A percentile compares a stretch with the other conserved stretches of the same genome.
Conservation (phyloP, 1,140 invertebrate genomes). For the Samia ricini region DNA sequence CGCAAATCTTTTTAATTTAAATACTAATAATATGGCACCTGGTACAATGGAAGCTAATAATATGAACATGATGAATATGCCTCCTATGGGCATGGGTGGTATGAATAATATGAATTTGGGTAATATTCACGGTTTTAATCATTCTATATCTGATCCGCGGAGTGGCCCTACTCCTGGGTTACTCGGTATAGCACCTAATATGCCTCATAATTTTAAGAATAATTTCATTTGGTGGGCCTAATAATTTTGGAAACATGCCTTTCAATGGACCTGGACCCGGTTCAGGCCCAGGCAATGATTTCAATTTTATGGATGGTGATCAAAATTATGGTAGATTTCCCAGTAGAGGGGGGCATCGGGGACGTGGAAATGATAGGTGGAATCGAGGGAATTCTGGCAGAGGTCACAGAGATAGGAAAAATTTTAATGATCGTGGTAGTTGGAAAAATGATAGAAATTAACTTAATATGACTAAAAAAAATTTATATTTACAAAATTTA, state of each 20-base stretch:
- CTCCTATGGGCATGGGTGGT: conserved; percentile 66
- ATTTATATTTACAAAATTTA: background rate
- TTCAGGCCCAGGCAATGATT: conserved; percentile 46
- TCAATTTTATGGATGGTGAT: conserved; percentile 68
- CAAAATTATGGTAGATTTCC: conserved; percentile 69
- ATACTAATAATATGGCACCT: conserved; percentile 48
- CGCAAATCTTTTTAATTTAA: conserved; percentile 58
- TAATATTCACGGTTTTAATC: conserved; percentile 65
- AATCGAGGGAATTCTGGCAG: conserved; percentile 63
- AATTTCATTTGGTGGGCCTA: conserved; percentile 57
- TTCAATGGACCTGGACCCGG: conserved; percentile 54
- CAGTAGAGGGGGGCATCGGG: conserved; percentile 63
- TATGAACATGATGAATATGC: conserved; percentile 67
- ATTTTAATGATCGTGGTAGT: conserved; percentile 65
- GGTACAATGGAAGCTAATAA: conserved; percentile 50
- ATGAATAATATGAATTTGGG: conserved; percentile 68
- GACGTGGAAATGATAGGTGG: conserved; percentile 70
- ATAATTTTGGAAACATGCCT: conserved; percentile 64
- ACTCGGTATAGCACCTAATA: conserved; percentile 71
- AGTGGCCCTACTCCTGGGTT: conserved; percentile 66
- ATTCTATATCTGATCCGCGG: conserved; percentile 50
- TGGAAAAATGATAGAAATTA: conserved; percentile 75
- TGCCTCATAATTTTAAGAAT: conserved; percentile 71
- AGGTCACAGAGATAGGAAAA: conserved; percentile 74
- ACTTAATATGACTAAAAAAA: conserved; percentile 2